phyloP scores from a whole-genome alignment of 2,797 vertebrate genomes.

The Xenopus petersii region DNA sequence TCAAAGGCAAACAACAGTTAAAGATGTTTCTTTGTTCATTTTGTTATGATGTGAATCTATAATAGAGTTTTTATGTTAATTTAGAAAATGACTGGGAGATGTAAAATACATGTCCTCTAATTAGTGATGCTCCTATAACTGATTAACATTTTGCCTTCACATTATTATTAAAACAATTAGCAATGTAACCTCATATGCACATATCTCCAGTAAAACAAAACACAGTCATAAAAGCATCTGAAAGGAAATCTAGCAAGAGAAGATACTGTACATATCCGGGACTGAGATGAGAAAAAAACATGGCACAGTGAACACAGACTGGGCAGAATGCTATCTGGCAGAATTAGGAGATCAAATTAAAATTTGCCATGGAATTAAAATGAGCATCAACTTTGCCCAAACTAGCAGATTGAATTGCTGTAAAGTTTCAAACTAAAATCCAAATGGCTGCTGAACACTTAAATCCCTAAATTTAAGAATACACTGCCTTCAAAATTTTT shows the following conservation, averaged over 20 bases:
- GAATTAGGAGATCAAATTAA: constrained; percentile 9
- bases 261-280: too few relatives aligned
- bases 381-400: constrained; percentile 29
- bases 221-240: too few relatives aligned
- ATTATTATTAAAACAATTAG: constrained; percentile 54
- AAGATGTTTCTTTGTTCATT: constrained; percentile 50
- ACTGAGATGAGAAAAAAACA: too few relatives aligned
- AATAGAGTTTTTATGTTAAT: constrained; percentile 56
- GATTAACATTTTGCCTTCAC: constrained; percentile 62
- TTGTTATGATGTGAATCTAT: constrained; percentile 52
- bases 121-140: constrained; percentile 60
- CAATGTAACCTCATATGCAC: constrained; percentile 52
- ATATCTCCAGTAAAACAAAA: constrained; percentile 36
- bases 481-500: too few relatives aligned
- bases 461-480: too few relatives aligned
- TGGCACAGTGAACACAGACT: too few relatives aligned
- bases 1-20: background rate
- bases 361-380: constrained; percentile 31
- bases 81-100: constrained; percentile 57
- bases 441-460: too few relatives aligned
- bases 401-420: constrained; percentile 48
- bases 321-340: too few relatives aligned
- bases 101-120: constrained; percentile 63
- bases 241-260: too few relatives aligned
- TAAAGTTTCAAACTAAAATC: constrained; percentile 52